Evolutionary conservation across 2,888 invertebrate genomes (phyloP).

Genomic region (Dicranocentrus wangi): DNA sequence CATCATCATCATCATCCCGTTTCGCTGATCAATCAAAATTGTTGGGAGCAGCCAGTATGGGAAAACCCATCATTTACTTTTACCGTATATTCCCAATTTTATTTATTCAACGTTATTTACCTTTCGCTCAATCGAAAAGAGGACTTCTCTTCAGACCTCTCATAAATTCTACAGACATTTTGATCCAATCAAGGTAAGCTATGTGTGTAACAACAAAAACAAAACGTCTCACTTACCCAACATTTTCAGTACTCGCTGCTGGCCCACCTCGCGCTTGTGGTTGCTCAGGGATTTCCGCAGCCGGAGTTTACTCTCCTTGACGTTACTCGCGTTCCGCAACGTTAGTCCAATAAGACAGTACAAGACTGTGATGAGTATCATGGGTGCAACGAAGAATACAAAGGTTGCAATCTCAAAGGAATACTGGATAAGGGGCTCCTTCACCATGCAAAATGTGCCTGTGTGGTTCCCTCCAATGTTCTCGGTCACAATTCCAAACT

Average conservation of each 20-base stretch:
- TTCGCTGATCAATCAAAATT: no score
- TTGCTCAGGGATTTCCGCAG: slow-evolving; percentile 71
- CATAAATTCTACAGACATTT: no score
- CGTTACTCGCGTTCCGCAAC: slow-evolving; percentile 74
- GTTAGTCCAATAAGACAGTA: slow-evolving; percentile 77
- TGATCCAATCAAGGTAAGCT: no score
- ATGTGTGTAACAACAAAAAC: no score
- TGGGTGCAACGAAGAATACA: slow-evolving; percentile 79
- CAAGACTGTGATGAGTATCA: slow-evolving; percentile 79
- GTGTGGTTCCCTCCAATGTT: slow-evolving; percentile 75
- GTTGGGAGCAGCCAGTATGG: no score
- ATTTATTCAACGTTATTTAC: no score
- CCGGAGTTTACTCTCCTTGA: slow-evolving; percentile 72
- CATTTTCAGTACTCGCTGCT: slow-evolving; percentile 77
- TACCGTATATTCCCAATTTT: no score
- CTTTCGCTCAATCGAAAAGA: no score
- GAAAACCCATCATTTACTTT: no score
- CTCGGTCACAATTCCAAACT: slow-evolving; percentile 67
- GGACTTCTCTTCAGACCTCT: no score
- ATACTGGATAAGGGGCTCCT: slow-evolving; percentile 80
- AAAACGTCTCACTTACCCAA: slow-evolving; percentile 79
- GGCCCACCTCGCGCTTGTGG: slow-evolving; percentile 74
- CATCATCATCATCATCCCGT: no score
- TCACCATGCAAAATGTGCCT: slow-evolving; percentile 79
- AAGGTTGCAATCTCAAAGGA: slow-evolving; percentile 86